Evolutionary conservation across 2,888 invertebrate genomes (phyloP), one percentile per base, ranked within the genome.

Genomic region (Cataglyphis cursor): DNA sequence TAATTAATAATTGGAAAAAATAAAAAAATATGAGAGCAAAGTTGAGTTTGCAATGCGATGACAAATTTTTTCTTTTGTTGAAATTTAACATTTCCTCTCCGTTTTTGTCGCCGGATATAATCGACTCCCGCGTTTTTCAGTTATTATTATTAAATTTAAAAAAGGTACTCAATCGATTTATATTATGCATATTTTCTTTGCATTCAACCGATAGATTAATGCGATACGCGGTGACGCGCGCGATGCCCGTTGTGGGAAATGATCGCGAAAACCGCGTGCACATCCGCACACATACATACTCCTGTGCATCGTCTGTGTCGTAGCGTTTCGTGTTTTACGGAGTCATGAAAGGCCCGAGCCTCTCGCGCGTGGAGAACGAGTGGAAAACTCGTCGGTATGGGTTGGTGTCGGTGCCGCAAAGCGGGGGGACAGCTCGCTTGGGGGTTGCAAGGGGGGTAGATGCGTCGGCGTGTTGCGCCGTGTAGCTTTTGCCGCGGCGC

Each of bases 381-480:
- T 48, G 35, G 70, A 48, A 62, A 65, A 41, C 62, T 54, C 81
- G 85, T 81, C 85, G 88, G 89, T 89, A 82, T 88, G 85, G 87
- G 85, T 89, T 65, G 89, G 66, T 82, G 75, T 86, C 82, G 85
- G 84, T 82, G 85, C 84, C 88, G 87, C 87, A 78, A 85, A 88
- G 75, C 83, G 86, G 86, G 86, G 86, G 85, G 24, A 51, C 41
- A 24, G 21, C 59, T 31, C 54, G 68, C 80, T 64, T 48, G 62
- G 62, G 89, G 82, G 85, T 70, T 81, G 85, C 62, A 74, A 87
- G 89, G 90, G 90, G 90, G 91, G 87, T 88, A 87, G 92, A 90
- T 94, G 94, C 94, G 94, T 94, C 92, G 91, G 90, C 86, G 90
- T 88, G 92, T 88, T 94, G 94, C 94, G 94, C 94, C 84, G 88